Evolutionary conservation across 2,888 invertebrate species (phyloP).

Genomic region (Dasypogon diadema): DNA sequence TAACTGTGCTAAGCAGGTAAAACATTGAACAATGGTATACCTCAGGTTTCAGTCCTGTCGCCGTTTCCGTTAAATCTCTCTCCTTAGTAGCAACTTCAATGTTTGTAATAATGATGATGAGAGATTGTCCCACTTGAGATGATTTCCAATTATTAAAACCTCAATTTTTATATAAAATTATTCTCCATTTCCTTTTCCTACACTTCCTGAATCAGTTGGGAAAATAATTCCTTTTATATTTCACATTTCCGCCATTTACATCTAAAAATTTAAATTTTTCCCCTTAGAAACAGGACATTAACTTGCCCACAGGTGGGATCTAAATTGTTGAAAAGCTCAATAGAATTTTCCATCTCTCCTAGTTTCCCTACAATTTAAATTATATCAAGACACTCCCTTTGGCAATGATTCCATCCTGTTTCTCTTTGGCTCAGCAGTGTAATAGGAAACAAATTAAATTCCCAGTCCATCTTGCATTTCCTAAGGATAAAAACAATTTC

Average conservation of each 20-base stretch:
- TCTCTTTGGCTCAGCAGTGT: conserved; percentile 14
- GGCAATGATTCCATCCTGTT: background rate
- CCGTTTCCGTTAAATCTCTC: too few species aligned
- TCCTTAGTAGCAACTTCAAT: too few species aligned
- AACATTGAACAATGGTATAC: too few species aligned
- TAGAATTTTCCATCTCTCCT: background rate
- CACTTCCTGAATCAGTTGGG: too few species aligned
- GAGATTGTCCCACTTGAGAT: too few species aligned
- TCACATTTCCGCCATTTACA: background rate
- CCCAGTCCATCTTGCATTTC: conserved; percentile 44
- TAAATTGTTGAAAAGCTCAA: background rate
- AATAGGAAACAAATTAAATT: conserved; percentile 49
- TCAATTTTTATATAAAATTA: too few species aligned
- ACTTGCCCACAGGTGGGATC: background rate
- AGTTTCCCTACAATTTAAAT: conserved; percentile 20
- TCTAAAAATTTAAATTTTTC: background rate
- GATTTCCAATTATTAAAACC: too few species aligned
- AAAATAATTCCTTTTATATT: too few species aligned
- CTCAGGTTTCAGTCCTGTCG: too few species aligned
- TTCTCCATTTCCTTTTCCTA: too few species aligned
- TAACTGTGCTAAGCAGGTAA: too few species aligned
- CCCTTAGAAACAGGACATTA: background rate
- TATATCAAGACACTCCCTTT: background rate
- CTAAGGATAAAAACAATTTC: conserved; percentile 45
- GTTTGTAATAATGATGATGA: too few species aligned